phyloP scores from a whole-genome alignment of 2,113 vertebrate genomes.

The Siphamia tubifer region DNA sequence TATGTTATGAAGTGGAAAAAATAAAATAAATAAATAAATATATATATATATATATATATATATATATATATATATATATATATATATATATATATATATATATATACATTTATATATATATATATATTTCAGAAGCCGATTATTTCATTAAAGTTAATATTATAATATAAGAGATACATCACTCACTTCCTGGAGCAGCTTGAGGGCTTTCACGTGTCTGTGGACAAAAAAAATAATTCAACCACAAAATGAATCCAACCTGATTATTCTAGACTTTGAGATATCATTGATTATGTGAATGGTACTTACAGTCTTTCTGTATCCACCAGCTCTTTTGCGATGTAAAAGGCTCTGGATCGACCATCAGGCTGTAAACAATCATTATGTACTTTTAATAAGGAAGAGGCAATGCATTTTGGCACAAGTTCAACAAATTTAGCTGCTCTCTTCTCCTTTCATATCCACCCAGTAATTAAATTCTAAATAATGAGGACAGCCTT shows the following conservation, averaged over 20 bases:
- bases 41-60: no score
- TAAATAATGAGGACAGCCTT: conserved; percentile 35
- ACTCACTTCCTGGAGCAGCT: conserved; percentile 84
- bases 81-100: no score
- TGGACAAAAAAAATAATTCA: conserved; percentile 35
- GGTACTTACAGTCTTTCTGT: conserved; percentile 89
- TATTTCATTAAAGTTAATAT: no score
- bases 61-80: no score
- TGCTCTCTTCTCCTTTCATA: background rate
- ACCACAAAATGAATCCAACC: background rate
- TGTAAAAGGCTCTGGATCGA: conserved; percentile 84
- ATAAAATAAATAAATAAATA: no score
- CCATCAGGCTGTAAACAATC: conserved; percentile 82
- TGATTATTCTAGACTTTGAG: background rate
- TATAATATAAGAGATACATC: background rate
- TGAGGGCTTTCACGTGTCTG: conserved; percentile 89
- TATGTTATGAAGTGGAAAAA: no score
- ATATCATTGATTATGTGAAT: background rate
- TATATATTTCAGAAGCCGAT: no score
- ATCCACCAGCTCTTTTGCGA: conserved; percentile 87
- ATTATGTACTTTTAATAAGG: conserved; percentile 22
- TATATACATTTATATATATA: no score
- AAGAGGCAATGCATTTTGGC: conserved; percentile 4
- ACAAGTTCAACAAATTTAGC: conserved; percentile 12
- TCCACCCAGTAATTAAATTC: conserved; percentile 28